Base-by-base conservation (phyloP, 1,140 invertebrate species). In the Habropoda laboriosa region DNA sequence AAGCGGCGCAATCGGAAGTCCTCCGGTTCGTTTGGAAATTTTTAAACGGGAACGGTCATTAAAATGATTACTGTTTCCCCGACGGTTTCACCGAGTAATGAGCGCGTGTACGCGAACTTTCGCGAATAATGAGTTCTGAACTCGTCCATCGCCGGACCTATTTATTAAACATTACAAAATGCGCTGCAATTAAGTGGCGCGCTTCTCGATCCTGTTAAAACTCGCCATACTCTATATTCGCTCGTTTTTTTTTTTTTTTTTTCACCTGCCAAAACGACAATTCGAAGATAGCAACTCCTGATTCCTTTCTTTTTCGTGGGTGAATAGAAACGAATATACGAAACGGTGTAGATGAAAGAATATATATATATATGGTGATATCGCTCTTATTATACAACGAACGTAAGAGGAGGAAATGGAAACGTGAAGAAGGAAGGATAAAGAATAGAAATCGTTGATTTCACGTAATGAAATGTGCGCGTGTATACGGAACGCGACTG, bases 141-240 rank as follows among this genome's bases (percentile, higher is more conserved):
- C 42, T 60, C 24, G 55, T 71, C 21, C 55, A 38, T 60, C 55
- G 32, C 21, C 21, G n/a, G 13, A 21, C 45, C 18, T 57, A 47
- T 58, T 71, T 71, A 71, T 71, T 60, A 78, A 78, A 78, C 42
- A 35, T 71, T 77, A 45, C 32, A 77, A 60, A 77, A 60, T n/a
- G 18, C 24, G 32, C 8, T 42, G 75, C 40, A 71, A 77, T 77
- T 77, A 71, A 63, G 30, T 38, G 24, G 24, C 47, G 47, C 47
- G 27, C n/a, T 40, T 53, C 51, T 3, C n/a, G n/a, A n/a, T 27
- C 5, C 6, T 21, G 27, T 24, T 13, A 0, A 51, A 73, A 64
- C 24, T 75, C 5, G n/a, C 63, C 6, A 7, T 10, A 40, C 16
- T 35, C 13, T 12, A 47, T n/a, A 6, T 32, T 64, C 4, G 21